These are phyloP conservation scores for Sphaeramia orbicularis DNA, from an alignment of 2,797 vertebrate species.

Conservation along the genomic window DNA sequence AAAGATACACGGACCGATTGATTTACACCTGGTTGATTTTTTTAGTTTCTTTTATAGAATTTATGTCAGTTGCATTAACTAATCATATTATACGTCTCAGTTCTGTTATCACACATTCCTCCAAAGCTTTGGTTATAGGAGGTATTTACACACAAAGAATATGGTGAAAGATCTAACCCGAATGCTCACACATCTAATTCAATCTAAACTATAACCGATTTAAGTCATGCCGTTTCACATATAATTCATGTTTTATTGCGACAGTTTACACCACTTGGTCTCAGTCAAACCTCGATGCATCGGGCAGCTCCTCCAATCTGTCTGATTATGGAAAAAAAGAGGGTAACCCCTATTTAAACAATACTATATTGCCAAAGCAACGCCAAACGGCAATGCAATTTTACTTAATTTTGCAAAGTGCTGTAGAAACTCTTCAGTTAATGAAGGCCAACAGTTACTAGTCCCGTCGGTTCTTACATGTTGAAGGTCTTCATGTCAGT, in stretches of 20 bases:
- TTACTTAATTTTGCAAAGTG: conserved; percentile 29
- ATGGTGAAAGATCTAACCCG: conserved; percentile 36
- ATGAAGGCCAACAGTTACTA: conserved; percentile 22
- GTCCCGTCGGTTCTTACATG: conserved; percentile 18
- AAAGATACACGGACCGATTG: too few relatives aligned
- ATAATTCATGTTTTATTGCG: conserved; percentile 74
- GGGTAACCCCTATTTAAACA: conserved; percentile 16
- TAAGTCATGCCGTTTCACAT: conserved; percentile 38
- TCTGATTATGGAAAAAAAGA: conserved; percentile 30
- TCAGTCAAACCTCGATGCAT: neutral
- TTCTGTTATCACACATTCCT: conserved; percentile 34
- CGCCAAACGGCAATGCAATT: conserved; percentile 7
- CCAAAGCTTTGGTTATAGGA: conserved; percentile 73
- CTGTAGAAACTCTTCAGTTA: conserved; percentile 6
- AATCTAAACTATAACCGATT: conserved; percentile 45
- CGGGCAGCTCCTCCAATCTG: neutral
- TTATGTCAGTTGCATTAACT: neutral
- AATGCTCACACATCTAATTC: conserved; percentile 64
- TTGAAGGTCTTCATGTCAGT: conserved; percentile 17
- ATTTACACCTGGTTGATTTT: too few relatives aligned
- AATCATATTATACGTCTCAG: conserved; percentile 11
- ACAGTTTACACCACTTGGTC: conserved; percentile 43
- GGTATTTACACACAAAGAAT: conserved; percentile 32
- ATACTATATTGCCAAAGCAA: conserved; percentile 46
- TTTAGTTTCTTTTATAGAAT: too few relatives aligned